phyloP scores from a whole-genome alignment of 2,113 vertebrate genomes.

The Hassar affinis region DNA sequence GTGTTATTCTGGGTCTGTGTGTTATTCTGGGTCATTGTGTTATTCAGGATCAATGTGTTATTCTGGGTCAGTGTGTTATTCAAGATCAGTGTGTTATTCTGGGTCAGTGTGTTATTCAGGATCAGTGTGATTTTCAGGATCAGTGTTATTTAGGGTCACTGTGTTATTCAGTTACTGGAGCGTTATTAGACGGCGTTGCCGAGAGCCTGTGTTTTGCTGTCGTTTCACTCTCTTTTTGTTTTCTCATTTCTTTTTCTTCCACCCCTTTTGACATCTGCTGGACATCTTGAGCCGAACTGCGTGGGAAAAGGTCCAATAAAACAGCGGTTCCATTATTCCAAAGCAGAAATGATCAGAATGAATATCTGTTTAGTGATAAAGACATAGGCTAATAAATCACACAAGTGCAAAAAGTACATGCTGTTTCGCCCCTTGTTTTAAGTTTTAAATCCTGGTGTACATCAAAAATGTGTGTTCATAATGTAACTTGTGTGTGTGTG shows the following conservation, averaged over 20 bases:
- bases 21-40: not conserved
- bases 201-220: conserved; percentile 18
- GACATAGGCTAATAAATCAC: not conserved
- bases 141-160: too few relatives aligned
- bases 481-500: not conserved
- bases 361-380: not conserved
- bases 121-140: too few relatives aligned
- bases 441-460: not conserved
- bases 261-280: conserved; percentile 43
- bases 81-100: too few relatives aligned
- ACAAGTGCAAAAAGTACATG: not conserved
- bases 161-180: not conserved
- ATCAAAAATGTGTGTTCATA: not conserved
- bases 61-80: not conserved
- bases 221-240: not conserved
- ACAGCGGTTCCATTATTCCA: conserved; percentile 8
- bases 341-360: conserved; percentile 28
- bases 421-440: not conserved
- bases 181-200: not conserved
- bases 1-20: not conserved
- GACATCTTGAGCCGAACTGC: conserved; percentile 46
- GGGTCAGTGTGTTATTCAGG: too few relatives aligned
- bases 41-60: not conserved
- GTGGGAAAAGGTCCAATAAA: conserved; percentile 47
- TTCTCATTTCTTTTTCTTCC: not conserved